Conservation (phyloP, 1,140 invertebrate genomes). For the Trialeurodes vaporariorum region DNA sequence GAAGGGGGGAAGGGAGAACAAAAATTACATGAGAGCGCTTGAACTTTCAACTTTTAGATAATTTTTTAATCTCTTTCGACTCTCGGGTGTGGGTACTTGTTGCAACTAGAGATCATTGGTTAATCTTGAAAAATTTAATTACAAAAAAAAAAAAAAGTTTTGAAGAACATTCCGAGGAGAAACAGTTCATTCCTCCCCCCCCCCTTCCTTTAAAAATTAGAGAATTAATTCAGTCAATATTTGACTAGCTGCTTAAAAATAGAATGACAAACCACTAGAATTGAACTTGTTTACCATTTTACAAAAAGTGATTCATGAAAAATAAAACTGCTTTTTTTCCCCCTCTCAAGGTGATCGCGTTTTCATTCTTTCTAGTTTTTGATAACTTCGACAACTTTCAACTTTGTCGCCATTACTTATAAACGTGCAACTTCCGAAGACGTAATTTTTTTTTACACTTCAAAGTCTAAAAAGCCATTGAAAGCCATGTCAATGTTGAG, state of each 20-base stretch:
- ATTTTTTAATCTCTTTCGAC: background rate
- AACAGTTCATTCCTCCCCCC: background rate
- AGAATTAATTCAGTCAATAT: background rate
- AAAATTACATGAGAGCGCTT: background rate
- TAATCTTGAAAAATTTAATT: background rate
- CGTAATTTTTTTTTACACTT: too few species aligned
- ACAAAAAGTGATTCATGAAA: too few species aligned
- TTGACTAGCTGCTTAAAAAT: background rate
- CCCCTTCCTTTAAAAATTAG: background rate
- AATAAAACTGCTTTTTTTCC: background rate
- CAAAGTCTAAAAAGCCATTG: too few species aligned
- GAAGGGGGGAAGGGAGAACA: background rate
- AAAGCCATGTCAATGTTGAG: too few species aligned
- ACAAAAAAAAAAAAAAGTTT: background rate
- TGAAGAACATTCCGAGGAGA: background rate
- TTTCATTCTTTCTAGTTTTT: too few species aligned
- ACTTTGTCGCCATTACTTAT: too few species aligned
- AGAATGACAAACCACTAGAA: too few species aligned
- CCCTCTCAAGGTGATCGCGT: too few species aligned
- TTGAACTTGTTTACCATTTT: background rate
- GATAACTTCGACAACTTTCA: background rate
- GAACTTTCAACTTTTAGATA: background rate
- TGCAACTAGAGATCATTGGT: too few species aligned
- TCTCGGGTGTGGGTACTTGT: background rate
- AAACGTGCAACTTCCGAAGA: too few species aligned